Conservation (phyloP, 2,888 invertebrate genomes). For the Aphidoletes aphidimyza region DNA sequence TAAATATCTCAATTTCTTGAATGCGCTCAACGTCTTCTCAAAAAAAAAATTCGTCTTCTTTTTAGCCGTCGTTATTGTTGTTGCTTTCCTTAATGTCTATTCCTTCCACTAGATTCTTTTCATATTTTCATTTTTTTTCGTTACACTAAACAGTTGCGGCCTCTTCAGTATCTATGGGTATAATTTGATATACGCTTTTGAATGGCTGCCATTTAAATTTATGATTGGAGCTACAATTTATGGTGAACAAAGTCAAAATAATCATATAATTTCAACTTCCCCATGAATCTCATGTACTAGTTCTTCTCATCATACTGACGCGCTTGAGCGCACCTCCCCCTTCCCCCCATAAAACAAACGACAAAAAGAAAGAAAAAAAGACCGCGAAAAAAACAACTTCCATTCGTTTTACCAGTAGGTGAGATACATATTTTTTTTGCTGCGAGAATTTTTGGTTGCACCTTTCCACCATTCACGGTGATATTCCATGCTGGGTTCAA, state of each 20-base stretch:
- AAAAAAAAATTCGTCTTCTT: not conserved
- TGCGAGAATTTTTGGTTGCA: not conserved
- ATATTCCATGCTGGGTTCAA: slow-evolving; percentile 35
- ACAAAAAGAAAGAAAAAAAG: not conserved
- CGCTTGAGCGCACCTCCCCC: too few species aligned
- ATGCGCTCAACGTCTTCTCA: too few species aligned
- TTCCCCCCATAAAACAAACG: too few species aligned
- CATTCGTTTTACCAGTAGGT: not conserved
- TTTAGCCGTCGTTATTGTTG: not conserved
- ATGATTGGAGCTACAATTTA: slow-evolving; percentile 42
- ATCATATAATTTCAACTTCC: slow-evolving; percentile 34
- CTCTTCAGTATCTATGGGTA: not conserved
- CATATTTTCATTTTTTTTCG: not conserved
- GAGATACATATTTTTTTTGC: not conserved
- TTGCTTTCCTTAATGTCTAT: not conserved
- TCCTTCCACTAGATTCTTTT: not conserved
- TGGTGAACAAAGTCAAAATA: slow-evolving; percentile 37
- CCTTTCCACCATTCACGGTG: not conserved
- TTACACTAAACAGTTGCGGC: not conserved
- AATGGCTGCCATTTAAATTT: slow-evolving; percentile 46
- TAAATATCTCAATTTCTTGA: slow-evolving; percentile 45
- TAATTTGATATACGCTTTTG: slow-evolving; percentile 38
- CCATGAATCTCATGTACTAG: not conserved
- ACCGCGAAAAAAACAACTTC: not conserved
- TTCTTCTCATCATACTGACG: not conserved